phyloP scores from a whole-genome alignment of 2,113 vertebrate genomes.

The Leptosomus discolor region DNA sequence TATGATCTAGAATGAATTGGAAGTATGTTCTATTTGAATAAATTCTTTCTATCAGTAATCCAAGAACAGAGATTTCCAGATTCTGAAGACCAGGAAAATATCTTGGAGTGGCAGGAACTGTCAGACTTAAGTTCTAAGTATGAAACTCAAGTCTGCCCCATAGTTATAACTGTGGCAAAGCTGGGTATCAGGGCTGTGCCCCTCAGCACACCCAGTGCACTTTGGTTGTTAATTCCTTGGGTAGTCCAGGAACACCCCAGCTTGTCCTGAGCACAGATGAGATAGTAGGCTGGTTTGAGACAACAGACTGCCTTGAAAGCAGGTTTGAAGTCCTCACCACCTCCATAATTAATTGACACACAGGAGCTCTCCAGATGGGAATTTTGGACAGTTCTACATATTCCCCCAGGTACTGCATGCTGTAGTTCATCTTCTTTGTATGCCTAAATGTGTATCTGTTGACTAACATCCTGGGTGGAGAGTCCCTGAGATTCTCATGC shows the following conservation, averaged over 20 bases:
- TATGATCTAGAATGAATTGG: neutral
- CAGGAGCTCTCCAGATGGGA: neutral
- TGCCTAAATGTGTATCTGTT: neutral
- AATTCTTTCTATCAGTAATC: neutral
- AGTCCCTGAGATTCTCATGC: neutral
- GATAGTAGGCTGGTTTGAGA: neutral
- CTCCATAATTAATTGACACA: neutral
- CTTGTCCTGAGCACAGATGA: neutral
- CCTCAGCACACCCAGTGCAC: neutral
- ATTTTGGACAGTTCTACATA: neutral
- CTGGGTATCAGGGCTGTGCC: neutral
- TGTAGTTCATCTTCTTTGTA: neutral
- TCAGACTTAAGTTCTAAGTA: neutral
- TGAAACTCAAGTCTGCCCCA: neutral
- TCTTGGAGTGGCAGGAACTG: neutral
- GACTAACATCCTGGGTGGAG: neutral
- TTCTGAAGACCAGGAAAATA: neutral
- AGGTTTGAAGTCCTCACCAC: neutral
- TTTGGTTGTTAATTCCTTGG: neutral
- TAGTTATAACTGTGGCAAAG: neutral
- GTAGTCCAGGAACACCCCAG: neutral
- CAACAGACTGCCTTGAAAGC: neutral
- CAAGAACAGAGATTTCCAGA: neutral
- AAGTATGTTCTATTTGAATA: neutral
- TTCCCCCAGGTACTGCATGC: neutral